Base-by-base conservation (phyloP, 1,140 invertebrate genomes). In the Acromyrmex heyeri region DNA sequence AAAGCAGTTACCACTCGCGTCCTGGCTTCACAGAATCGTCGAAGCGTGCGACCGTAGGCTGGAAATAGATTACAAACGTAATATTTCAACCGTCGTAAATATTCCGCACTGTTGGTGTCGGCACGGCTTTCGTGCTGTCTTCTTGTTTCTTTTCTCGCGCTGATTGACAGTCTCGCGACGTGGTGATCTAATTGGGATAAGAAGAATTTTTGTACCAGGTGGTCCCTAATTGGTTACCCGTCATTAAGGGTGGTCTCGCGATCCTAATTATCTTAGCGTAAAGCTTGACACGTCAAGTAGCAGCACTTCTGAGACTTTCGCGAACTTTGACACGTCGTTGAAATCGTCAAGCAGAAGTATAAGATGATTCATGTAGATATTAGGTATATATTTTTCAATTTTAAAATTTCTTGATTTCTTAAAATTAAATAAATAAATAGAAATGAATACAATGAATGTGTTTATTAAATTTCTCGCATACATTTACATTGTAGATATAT, bases 1-100 rank as follows among this genome's bases (percentile, higher is more conserved):
- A 73, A 44, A 79, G 77, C 55, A 65, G 67, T 86, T 50, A 61
- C 57, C 59, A 24, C 75, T 55, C 48, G 55, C 72, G 24, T 75
- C 53, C 79, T 62, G 38, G 10, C 38, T 44, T 86, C 62, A 34
- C 12, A 6, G 24, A 59, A 27, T 12, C 61, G 75, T 75, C 48
- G 67, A 86, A 85, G 81, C 64, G 79, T 59, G 67, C 86, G 55
- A 30, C 57, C 38, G 75, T 77, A 72, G 53, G 64, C 62, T 90
- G 48, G 78, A 89, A 92, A 91, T 92, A 92, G 86, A 90, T 89
- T 86, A 90, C 78, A 90, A 91, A 89, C 69, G 90, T 86, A 87
- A 92, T 92, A 92, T 91, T 90, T 92, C 87, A 91, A 59, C 18
- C 55, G 70, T 77, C 88, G 86, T 92, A 90, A 91, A 92, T 91